Conservation (phyloP, 2,888 invertebrate genomes). For the Hydropsyche betteni region DNA sequence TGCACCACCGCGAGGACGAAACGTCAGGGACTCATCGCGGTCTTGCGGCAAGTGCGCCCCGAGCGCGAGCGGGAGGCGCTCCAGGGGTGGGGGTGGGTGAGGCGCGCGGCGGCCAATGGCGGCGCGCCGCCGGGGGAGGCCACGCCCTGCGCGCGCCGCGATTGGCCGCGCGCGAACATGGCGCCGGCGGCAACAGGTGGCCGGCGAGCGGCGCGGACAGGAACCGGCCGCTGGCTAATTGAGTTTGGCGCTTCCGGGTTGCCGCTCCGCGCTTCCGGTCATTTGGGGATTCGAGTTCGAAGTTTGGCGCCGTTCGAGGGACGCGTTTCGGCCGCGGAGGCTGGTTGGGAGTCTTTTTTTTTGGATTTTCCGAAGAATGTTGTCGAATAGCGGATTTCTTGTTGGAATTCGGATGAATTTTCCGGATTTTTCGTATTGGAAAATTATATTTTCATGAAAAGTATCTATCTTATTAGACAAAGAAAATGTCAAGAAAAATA, state of each 20-base stretch:
- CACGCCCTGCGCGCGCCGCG: conserved; percentile 54
- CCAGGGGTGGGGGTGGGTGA: conserved; percentile 56
- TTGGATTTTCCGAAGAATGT: too few relatives aligned
- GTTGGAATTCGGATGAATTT: too few relatives aligned
- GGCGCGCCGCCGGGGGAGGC: conserved; percentile 61
- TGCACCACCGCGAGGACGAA: background rate
- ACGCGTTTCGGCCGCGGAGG: too few relatives aligned
- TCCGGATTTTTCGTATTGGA: too few relatives aligned
- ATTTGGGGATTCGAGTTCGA: conserved; percentile 43
- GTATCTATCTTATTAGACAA: too few relatives aligned
- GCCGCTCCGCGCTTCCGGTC: conserved; percentile 49
- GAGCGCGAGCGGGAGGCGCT: background rate
- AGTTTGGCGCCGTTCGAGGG: background rate
- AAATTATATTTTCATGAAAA: too few relatives aligned
- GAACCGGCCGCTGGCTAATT: conserved; percentile 55
- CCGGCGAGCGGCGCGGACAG: conserved; percentile 55
- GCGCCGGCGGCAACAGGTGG: conserved; percentile 61
- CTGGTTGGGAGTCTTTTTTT: too few relatives aligned
- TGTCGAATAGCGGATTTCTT: too few relatives aligned
- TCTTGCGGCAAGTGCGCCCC: background rate
- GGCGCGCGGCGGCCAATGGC: conserved; percentile 59
- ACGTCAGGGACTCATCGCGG: conserved; percentile 17
- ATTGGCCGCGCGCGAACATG: conserved; percentile 63
- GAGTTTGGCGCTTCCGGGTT: conserved; percentile 50
- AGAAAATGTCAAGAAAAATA: too few relatives aligned